Conservation (phyloP, 2,797 vertebrate genomes). For the Lagodon rhomboides region DNA sequence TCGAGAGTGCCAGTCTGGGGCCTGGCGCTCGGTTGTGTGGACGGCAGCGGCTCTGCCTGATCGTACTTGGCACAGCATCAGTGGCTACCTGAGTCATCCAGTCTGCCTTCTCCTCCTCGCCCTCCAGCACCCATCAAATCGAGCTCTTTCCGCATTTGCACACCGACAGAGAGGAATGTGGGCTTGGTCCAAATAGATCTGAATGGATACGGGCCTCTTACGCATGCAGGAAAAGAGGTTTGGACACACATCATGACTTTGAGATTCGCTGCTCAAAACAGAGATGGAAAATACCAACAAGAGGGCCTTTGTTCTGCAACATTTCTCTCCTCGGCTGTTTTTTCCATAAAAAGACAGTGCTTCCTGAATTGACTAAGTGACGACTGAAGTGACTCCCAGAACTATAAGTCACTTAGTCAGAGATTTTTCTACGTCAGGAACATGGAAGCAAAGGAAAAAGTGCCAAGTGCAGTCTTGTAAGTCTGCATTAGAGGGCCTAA, state of each 20-base stretch:
- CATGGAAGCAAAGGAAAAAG: slow-evolving; percentile 7
- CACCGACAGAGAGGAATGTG: slow-evolving; percentile 44
- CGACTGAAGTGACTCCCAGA: background rate
- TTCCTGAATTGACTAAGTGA: slow-evolving; percentile 3
- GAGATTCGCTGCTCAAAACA: slow-evolving; percentile 5
- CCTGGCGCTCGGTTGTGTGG: slow-evolving; percentile 62
- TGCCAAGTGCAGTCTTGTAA: slow-evolving; percentile 25
- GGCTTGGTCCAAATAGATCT: slow-evolving; percentile 41
- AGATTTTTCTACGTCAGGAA: slow-evolving; percentile 7
- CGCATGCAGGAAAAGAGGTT: slow-evolving; percentile 6
- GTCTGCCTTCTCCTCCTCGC: slow-evolving; percentile 73
- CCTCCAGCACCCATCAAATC: slow-evolving; percentile 68
- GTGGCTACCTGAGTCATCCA: slow-evolving; percentile 81
- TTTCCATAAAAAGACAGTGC: too few species aligned
- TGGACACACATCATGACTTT: slow-evolving; percentile 17
- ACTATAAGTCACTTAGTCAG: background rate
- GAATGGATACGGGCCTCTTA: slow-evolving; percentile 48
- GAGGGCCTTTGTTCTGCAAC: slow-evolving; percentile 25
- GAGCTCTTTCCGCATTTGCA: slow-evolving; percentile 70
- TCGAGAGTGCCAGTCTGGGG: slow-evolving; percentile 70
- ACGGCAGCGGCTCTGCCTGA: slow-evolving; percentile 69
- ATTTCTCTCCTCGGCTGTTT: background rate
- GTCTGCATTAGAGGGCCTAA: slow-evolving; percentile 3
- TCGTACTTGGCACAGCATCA: slow-evolving; percentile 79
- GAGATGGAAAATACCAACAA: slow-evolving; percentile 27